Evolutionary conservation across 2,888 invertebrate genomes (phyloP), one percentile per base, ranked within the genome.

Genomic region (Tiliacea citrago): DNA sequence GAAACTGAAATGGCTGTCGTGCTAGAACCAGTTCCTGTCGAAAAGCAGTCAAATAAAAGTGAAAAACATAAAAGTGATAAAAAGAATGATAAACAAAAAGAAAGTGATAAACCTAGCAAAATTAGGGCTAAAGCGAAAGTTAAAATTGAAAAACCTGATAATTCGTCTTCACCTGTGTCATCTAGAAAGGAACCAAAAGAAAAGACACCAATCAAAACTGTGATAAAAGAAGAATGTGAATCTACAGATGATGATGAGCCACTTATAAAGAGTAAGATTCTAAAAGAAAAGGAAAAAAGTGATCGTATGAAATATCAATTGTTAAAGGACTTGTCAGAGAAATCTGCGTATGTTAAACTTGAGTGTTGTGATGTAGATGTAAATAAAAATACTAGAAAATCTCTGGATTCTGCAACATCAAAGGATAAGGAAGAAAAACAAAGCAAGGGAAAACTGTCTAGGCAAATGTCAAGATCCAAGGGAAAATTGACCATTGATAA

Each of bases 351-450:
- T 84, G 96, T 96, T 39, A 96, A 96, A 89, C 88, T 96, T 77
- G 95, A 96, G 89, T 95, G 96, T 90, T 96, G 95, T 88, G 95
- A 96, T 88, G 95, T 95, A 72, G 95, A 95, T 88, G 91, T 96
- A 72, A 95, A 91, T 84, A 94, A 94, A 88, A 95, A 91, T 88
- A 92, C 91, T 66, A 94, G 93, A 88, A 95, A 93, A 88, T 95
- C 95, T 29, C 86, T 92, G 63, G 95, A 95, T 81, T 92, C 92
- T 35, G 79, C 91, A 35, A 76, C 86, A 58, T 53, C 75, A 74
- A 94, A 92, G 87, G 94, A 95, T 18, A 94, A 92, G 79, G 93
- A 92, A 76, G 94, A 93, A 67, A 95, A 93, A 88, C 90, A 83
- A 77, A 84, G 58, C 61, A 95, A 94, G 89, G 86, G 89, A 13